A percentile compares a stretch with the other conserved stretches of the same genome.
Evolutionary conservation across 2,888 invertebrate genomes (phyloP).

Genomic region (Caenorhabditis sulstoni): DNA sequence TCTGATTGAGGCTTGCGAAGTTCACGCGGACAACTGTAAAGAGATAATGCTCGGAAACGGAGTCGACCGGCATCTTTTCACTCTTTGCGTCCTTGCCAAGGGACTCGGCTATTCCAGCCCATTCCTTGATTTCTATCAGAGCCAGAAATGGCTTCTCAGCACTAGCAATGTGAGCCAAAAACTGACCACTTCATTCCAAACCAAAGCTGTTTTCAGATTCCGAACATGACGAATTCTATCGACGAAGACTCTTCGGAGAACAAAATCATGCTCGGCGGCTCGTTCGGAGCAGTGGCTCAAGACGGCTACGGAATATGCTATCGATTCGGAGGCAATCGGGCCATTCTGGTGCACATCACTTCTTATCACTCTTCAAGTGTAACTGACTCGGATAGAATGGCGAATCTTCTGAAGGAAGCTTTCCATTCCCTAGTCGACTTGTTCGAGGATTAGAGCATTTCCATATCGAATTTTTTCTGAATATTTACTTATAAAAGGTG

Average conservation of each 20-base stretch:
- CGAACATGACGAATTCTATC: conserved; percentile 70
- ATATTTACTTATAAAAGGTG: too few relatives aligned
- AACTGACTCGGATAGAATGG: conserved; percentile 71
- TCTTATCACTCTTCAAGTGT: conserved; percentile 68
- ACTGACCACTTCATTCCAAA: too few relatives aligned
- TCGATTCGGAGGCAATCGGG: conserved; percentile 74
- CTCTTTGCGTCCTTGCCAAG: conserved; percentile 93
- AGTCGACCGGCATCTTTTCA: conserved; percentile 97
- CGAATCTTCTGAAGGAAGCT: conserved; percentile 55
- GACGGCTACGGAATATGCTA: conserved; percentile 77
- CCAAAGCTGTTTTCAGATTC: too few relatives aligned
- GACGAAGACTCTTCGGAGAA: conserved; percentile 67
- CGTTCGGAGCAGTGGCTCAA: conserved; percentile 73
- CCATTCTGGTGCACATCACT: conserved; percentile 70
- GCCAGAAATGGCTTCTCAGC: conserved; percentile 97
- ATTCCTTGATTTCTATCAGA: conserved; percentile 88
- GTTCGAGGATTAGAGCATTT: conserved; percentile 60
- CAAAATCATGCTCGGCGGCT: conserved; percentile 71
- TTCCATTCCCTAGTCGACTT: conserved; percentile 69
- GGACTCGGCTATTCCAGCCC: conserved; percentile 74
- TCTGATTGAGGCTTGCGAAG: conserved; percentile 86
- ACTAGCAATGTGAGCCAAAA: conserved; percentile 83
- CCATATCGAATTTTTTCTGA: too few relatives aligned
- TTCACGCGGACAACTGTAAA: conserved; percentile 79
- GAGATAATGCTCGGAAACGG: conserved; percentile 84